These are phyloP conservation scores for Jacana jacana DNA, from an alignment of 2,113 vertebrate genomes.

Conservation along the genomic window DNA sequence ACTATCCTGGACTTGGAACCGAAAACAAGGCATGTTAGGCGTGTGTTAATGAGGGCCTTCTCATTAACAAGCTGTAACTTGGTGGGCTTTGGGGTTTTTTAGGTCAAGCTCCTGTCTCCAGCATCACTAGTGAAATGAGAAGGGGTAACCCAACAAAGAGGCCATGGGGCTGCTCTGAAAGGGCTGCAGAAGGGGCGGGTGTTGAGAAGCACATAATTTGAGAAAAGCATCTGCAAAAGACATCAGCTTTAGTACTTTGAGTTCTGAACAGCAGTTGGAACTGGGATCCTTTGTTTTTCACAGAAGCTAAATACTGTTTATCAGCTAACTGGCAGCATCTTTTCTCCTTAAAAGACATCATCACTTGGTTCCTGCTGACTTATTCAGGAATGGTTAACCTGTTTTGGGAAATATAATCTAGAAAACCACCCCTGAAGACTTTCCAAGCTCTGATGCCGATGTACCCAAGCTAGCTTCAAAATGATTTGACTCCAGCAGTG, in stretches of 20 bases:
- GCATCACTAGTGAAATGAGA: background rate
- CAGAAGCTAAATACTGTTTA: background rate
- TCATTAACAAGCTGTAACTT: background rate
- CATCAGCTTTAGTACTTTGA: background rate
- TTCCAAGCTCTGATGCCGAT: background rate
- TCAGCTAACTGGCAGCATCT: background rate
- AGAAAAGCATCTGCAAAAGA: constrained; percentile 4
- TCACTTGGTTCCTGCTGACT: background rate
- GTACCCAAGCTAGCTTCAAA: background rate
- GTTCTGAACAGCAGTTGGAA: background rate
- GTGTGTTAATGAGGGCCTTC: background rate
- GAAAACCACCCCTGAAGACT: background rate
- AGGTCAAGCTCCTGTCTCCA: background rate
- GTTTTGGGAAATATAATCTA: background rate
- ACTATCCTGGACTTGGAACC: background rate
- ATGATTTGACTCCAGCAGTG: background rate
- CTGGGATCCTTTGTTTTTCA: constrained; percentile 31
- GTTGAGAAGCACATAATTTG: background rate
- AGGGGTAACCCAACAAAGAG: background rate
- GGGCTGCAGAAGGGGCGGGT: background rate
- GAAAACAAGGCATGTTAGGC: background rate
- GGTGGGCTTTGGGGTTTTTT: background rate
- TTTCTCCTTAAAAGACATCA: background rate
- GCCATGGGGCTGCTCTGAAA: background rate
- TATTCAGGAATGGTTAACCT: background rate